Evolutionary conservation across 2,797 vertebrate species (phyloP).

Genomic region (Sylvilagus floridanus): DNA sequence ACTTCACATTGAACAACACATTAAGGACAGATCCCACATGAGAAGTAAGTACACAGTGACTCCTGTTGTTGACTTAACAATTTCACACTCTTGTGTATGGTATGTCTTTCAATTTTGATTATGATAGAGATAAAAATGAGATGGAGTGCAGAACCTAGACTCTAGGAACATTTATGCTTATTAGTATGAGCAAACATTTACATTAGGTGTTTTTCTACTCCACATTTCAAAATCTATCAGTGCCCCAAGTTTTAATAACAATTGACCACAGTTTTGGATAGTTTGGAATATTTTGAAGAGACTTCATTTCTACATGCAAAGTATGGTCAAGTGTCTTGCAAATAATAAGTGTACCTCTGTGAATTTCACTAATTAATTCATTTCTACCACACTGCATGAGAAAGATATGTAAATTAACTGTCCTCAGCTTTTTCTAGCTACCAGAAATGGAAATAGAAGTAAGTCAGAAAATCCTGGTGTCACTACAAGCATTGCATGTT

Average conservation of each 20-base stretch:
- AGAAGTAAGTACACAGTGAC: too few species aligned
- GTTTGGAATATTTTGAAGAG: background rate
- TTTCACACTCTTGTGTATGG: too few species aligned
- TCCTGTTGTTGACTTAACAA: too few species aligned
- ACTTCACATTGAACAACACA: too few species aligned
- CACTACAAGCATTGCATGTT: background rate
- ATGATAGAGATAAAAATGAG: conserved; percentile 30
- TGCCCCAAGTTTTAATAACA: background rate
- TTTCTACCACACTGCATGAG: background rate
- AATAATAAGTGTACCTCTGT: background rate
- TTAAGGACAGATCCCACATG: too few species aligned
- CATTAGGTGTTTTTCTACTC: background rate
- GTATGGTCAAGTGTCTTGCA: background rate
- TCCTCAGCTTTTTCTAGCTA: background rate
- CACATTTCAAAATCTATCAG: background rate
- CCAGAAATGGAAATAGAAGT: background rate
- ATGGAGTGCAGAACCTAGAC: background rate
- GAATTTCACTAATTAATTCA: background rate
- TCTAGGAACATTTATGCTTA: background rate
- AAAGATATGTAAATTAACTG: background rate
- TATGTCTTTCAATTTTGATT: conserved; percentile 51
- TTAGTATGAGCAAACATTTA: conserved; percentile 33
- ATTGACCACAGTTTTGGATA: background rate
- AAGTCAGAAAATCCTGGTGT: background rate
- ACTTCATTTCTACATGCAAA: background rate